These are phyloP conservation scores for Sebastiscus tertius DNA, from an alignment of 2,797 vertebrate species.

Conservation along the genomic window DNA sequence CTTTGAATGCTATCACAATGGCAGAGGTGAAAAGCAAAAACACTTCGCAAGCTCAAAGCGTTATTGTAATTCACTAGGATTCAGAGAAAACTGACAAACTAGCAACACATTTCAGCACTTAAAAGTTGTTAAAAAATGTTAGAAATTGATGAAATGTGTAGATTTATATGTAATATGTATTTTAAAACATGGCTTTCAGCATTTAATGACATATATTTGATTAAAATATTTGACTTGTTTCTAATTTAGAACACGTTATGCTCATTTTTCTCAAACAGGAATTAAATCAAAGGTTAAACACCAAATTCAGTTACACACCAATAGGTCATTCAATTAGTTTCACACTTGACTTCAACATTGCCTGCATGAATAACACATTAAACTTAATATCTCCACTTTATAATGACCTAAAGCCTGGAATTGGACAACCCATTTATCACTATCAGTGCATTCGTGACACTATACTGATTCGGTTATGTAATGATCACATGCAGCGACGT, in stretches of 20 bases:
- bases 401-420: not conserved
- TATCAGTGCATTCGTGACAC: not conserved
- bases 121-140: not conserved
- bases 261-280: not conserved
- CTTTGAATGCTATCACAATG: not conserved
- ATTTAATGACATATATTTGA: not conserved
- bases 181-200: not conserved
- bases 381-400: not conserved
- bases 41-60: not conserved
- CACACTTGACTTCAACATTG: not conserved
- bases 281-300: not conserved
- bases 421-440: not conserved
- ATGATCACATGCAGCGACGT: not conserved
- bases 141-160: not conserved
- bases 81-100: not conserved
- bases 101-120: not conserved
- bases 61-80: not conserved
- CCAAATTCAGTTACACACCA: not conserved
- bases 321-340: constrained; percentile 1
- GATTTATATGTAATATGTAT: not conserved
- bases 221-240: not conserved
- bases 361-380: not conserved
- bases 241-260: not conserved
- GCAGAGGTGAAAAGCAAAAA: not conserved
- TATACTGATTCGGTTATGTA: not conserved